phyloP scores from a whole-genome alignment of 2,113 vertebrate genomes.

The Aptenodytes forsteri region DNA sequence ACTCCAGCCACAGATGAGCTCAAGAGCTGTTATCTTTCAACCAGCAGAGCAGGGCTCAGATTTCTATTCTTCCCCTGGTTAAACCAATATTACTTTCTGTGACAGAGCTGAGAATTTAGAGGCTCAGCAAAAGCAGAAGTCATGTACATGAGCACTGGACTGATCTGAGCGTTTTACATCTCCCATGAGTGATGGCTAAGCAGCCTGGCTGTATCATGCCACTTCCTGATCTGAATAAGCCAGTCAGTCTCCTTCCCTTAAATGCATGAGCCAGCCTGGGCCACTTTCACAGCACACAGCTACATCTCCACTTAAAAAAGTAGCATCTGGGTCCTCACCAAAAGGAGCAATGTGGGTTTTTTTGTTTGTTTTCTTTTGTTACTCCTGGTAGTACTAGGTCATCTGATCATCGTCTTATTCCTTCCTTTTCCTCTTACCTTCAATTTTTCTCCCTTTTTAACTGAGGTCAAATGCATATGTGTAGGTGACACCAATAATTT shows the following conservation, averaged over 20 bases:
- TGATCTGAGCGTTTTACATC: background rate
- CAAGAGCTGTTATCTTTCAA: background rate
- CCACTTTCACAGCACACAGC: background rate
- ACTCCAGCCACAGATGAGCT: background rate
- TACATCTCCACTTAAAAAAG: background rate
- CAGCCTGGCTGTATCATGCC: background rate
- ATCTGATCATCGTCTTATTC: background rate
- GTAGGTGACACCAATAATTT: slow-evolving; percentile 59
- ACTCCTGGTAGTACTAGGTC: background rate
- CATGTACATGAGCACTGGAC: background rate
- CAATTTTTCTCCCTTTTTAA: background rate
- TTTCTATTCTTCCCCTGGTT: background rate
- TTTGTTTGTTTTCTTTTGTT: background rate
- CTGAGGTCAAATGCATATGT: slow-evolving; percentile 57
- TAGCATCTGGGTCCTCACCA: background rate
- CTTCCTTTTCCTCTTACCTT: background rate
- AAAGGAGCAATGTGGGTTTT: background rate
- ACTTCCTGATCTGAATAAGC: background rate
- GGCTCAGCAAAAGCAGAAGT: background rate
- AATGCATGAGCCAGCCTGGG: background rate
- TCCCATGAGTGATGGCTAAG: background rate
- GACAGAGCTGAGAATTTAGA: background rate
- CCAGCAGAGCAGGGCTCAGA: background rate
- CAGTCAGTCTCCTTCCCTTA: background rate
- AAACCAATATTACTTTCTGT: background rate